Conservation (phyloP, 2,888 invertebrate species). For the Encarsia formosa region DNA sequence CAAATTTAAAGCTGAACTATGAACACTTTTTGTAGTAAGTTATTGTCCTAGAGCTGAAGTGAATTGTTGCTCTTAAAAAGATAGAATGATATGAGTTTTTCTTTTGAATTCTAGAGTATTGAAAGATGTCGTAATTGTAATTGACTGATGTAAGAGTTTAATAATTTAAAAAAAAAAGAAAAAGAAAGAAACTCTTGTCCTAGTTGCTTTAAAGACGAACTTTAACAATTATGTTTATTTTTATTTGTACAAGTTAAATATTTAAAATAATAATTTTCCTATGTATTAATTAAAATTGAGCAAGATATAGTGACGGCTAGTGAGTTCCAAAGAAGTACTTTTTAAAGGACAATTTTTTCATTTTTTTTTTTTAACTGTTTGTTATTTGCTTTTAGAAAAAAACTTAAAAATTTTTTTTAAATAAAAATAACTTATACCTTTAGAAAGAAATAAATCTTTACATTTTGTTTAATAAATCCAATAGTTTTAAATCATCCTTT, state of each 20-base stretch:
- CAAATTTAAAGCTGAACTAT: neutral
- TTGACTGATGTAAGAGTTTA: conserved; percentile 8
- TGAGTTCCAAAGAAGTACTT: conserved; percentile 31
- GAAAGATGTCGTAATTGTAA: conserved; percentile 10
- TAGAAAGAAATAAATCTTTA: neutral
- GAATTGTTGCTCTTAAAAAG: conserved; percentile 5
- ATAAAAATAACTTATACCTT: neutral
- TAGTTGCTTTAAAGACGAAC: conserved; percentile 21
- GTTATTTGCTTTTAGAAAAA: no score
- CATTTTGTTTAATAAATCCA: neutral
- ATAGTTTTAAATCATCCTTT: neutral
- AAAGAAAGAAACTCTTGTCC: conserved; percentile 6
- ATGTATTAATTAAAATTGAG: conserved; percentile 15
- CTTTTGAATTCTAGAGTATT: conserved; percentile 2
- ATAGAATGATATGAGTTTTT: conserved; percentile 1
- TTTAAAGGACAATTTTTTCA: conserved; percentile 24
- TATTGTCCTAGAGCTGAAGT: conserved; percentile 6
- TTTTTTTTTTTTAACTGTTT: neutral
- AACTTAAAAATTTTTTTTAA: neutral
- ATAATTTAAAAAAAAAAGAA: conserved; percentile 2
- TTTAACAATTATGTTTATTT: conserved; percentile 16
- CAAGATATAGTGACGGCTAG: conserved; percentile 26
- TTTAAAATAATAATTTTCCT: conserved; percentile 14
- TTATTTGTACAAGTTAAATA: no score
- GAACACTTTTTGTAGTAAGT: neutral